Base-by-base conservation (phyloP, 2,888 invertebrate species). In the Sicus ferrugineus region DNA sequence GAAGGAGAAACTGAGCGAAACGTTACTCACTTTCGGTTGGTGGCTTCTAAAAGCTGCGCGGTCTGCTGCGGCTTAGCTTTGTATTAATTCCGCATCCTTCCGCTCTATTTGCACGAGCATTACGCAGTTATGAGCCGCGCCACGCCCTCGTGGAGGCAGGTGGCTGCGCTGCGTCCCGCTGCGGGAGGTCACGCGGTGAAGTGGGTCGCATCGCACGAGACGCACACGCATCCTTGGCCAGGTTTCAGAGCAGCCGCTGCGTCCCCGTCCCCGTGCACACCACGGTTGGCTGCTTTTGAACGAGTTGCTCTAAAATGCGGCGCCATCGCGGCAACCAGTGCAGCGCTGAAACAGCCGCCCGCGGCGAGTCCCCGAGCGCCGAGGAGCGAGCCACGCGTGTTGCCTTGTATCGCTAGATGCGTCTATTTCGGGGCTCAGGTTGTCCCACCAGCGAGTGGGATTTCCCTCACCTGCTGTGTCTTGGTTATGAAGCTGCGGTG, bases 81-180 rank as follows among this genome's bases (percentile, higher is more conserved):
- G 62, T 46, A 46, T 23, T 19, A 31, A 65, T 34, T 50, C 34
- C 38, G 31, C 52, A 34, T 34, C 23, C 26, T 62, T 65, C 52
- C 52, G n/a, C 65, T 65, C 30, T 23, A 52, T 52, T 65, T 52
- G 52, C 52, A 52, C 52, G 16, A 65, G 34, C 65, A 52, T 65
- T 54, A 65, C 50, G 34, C 65, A 65, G 52, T 65, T 52, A 52
- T n/a, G 52, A 52, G 52, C 26, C 23, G n/a, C 65, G 52, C 3
- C 52, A 21, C 46, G 38, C 38, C 3, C 65, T 52, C 34, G 6
- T 34, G 52, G 16, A 21, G 9, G 6, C 21, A 21, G 21, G 5
- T 7, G 11, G 50, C 23, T n/a, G 21, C 3, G 16, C 50, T 28
- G 28, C 34, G n/a, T 50, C 50, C 31, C 19, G 23, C 28, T 9